phyloP scores from a whole-genome alignment of 2,113 vertebrate species.

The Ctenomys sociabilis region DNA sequence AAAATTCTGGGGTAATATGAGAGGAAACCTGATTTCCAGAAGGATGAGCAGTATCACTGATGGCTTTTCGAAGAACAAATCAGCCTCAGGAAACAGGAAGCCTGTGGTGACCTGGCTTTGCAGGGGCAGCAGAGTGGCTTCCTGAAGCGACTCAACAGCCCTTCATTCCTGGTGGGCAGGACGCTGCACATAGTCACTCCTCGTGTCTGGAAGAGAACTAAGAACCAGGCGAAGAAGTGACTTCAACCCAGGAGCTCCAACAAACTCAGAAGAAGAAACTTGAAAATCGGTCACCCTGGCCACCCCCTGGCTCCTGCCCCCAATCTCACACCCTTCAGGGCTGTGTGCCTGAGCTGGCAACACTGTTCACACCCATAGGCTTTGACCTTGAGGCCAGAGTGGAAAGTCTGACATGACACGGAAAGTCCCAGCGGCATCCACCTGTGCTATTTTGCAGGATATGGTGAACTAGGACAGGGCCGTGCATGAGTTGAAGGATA shows the following conservation, averaged over 20 bases:
- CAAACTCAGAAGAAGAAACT: no score
- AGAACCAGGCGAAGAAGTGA: not conserved
- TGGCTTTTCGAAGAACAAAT: not conserved
- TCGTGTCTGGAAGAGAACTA: not conserved
- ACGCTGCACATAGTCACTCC: no score
- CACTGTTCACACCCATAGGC: no score
- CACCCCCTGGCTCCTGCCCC: not conserved
- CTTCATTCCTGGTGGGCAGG: not conserved
- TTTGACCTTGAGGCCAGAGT: not conserved
- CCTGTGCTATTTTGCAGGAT: not conserved
- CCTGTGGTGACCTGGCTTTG: not conserved
- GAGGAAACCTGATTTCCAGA: no score
- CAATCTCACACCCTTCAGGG: no score
- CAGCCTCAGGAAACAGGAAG: not conserved
- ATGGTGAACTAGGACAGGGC: not conserved
- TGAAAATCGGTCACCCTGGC: not conserved
- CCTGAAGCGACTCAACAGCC: not conserved
- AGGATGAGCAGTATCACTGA: not conserved
- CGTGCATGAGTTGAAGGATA: not conserved
- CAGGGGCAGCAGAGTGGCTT: not conserved
- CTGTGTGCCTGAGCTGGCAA: fast-evolving
- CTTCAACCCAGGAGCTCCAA: no score
- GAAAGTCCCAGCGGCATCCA: not conserved
- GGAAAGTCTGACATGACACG: not conserved
- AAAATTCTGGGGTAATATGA: not conserved